Conservation (phyloP, 1,140 invertebrate genomes). For the Coptotermes formosanus region DNA sequence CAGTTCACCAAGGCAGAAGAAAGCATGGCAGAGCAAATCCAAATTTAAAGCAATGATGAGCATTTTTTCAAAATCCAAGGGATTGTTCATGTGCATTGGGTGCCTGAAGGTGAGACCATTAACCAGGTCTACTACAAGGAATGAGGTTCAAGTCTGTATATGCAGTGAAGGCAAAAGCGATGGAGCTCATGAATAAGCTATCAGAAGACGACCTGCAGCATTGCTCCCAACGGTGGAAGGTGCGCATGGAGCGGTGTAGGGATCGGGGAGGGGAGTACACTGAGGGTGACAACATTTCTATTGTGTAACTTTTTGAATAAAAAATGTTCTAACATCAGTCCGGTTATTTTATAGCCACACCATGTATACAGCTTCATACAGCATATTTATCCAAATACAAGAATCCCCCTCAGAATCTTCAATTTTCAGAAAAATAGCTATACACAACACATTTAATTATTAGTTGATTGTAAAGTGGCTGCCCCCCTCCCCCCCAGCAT, state of each 20-base stretch:
- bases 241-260: neutral
- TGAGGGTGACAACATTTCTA: neutral
- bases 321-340: too few relatives aligned
- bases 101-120: slow-evolving; percentile 24
- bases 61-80: neutral
- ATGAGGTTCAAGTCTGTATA: neutral
- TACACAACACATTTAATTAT: too few relatives aligned
- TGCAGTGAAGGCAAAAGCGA: too few relatives aligned
- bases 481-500: too few relatives aligned
- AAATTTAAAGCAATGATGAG: slow-evolving; percentile 26
- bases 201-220: neutral
- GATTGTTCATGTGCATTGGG: neutral
- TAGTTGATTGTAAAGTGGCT: too few relatives aligned
- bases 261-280: neutral
- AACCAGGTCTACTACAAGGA: slow-evolving; percentile 12
- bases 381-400: too few relatives aligned
- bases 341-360: too few relatives aligned
- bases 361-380: too few relatives aligned
- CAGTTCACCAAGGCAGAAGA: slow-evolving; percentile 22
- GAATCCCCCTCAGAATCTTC: too few relatives aligned
- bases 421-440: too few relatives aligned
- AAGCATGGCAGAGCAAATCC: slow-evolving; percentile 20
- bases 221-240: neutral
- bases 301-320: neutral
- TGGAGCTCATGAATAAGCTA: slow-evolving; percentile 37